Evolutionary conservation across 2,113 vertebrate species (phyloP), one percentile per base, ranked within the genome.

Genomic region (Myotis yumanensis): DNA sequence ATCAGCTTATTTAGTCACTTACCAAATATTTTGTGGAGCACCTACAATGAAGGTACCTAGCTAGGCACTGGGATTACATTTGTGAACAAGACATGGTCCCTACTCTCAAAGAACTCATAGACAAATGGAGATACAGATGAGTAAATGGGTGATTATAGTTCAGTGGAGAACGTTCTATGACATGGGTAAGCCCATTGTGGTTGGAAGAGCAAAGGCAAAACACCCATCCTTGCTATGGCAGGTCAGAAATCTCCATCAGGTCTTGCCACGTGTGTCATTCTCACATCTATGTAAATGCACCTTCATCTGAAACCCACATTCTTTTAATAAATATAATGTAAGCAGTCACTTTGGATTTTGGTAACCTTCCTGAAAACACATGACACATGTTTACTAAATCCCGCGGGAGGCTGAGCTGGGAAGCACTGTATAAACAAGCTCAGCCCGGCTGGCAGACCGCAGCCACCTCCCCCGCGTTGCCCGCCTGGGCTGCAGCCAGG

Each of bases 301-400:
- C 37, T 95, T 92, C 52, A 59, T 80, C 73, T 48, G 46, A 95
- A 84, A 43, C 18, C 7, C 3, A 79, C 35, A 4, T 10, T 30
- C 7, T 54, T 72, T 84, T 88, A 40, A 69, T 73, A n/a, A 52
- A n/a, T 52, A 52, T 52, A 51, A 57, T 8, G 0, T 23, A 73
- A 93, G 40, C 48, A 28, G 28, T 91, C 57, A 40, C 22, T 68
- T 73, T 52, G 46, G 59, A 68, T 80, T 90, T 76, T 28, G n/a
- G 68, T 75, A 54, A 95, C 95, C 40, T 94, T n/a, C 85, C 18
- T 52, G 46, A 85, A 93, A 84, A 72, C 48, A 72, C n/a, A 64
- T 3, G 69, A 37, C 28, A 4, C 11, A 0, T 52, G 12, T 75
- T 85, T 28, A 85, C 37, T 37, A 62, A 76, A 30, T 80, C 71